Base-by-base conservation (phyloP, 2,888 invertebrate species). In the Dicyrtomina minuta region DNA sequence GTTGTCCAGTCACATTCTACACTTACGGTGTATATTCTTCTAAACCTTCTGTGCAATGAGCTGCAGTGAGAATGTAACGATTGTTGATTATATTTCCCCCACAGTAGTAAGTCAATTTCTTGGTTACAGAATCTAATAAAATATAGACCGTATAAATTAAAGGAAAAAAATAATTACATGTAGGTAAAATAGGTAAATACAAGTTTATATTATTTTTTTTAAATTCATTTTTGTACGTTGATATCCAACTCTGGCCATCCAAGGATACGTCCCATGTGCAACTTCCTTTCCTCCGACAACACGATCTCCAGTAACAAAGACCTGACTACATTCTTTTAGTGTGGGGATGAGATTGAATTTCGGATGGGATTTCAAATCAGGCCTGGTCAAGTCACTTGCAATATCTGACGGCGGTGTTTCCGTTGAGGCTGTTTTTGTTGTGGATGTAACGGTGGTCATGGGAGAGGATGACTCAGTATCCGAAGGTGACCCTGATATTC, bases 231-330 rank as follows among this genome's bases (percentile, higher is more conserved):
- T 17, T 17, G 13, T 60, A 75, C 75, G 58, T 69, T 66, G 59
- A 27, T 69, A 66, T 15, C 75, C 77, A n/a, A 75, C 61, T n/a
- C 73, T 33, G 15, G 71, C 73, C 61, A 75, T 62, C 75, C 75
- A 77, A 6, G 77, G 75, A 58, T 71, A 73, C 12, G 70, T 65
- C 8, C 72, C 77, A 58, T 72, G 70, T 0, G 66, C 66, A 17
- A 66, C 66, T 15, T 26, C 22, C 17, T 46, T 66, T 12, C 72
- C 72, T 5, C 74, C 77, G 39, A 70, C 49, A 2, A 74, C 51
- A 41, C 68, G 24, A 27, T 60, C 24, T 17, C 4, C 10, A 22
- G 26, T 60, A 10, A 55, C 26, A 39, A 49, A 59, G 10, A 68
- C 53, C 27, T 49, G 27, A 41, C 74, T 70, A 22, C 76, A 76